Evolutionary conservation across 2,113 vertebrate genomes (phyloP).

Genomic region (Megalops atlanticus): DNA sequence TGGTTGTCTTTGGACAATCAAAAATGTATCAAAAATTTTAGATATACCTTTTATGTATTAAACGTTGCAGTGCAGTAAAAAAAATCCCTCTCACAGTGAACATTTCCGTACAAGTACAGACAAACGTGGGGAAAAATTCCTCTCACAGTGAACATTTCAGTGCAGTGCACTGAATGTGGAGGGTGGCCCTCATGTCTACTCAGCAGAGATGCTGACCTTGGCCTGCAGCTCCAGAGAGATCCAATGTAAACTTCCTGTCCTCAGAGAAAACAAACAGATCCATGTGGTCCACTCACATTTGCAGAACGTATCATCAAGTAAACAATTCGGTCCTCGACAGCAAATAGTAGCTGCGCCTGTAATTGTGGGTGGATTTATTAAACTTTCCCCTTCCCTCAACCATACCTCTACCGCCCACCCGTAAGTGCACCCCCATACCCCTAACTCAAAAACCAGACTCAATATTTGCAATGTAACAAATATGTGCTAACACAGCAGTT

Average conservation of each 20-base stretch:
- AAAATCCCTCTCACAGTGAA: too few relatives aligned
- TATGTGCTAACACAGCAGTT: too few relatives aligned
- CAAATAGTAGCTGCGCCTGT: neutral
- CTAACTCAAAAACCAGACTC: too few relatives aligned
- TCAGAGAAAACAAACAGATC: neutral
- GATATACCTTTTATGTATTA: too few relatives aligned
- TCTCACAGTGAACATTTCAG: too few relatives aligned
- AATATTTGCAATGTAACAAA: too few relatives aligned
- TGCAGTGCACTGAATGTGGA: too few relatives aligned
- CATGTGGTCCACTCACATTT: neutral
- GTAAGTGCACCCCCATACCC: too few relatives aligned
- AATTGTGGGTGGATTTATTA: neutral
- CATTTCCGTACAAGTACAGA: neutral
- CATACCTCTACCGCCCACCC: too few relatives aligned
- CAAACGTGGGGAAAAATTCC: too few relatives aligned
- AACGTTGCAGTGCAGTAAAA: neutral
- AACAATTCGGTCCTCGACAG: neutral
- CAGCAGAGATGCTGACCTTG: neutral
- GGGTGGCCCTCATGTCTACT: neutral
- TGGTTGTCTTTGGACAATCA: too few relatives aligned
- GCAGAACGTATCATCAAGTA: neutral
- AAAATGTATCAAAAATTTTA: too few relatives aligned
- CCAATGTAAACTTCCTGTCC: slow-evolving; percentile 4
- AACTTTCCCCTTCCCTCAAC: neutral
- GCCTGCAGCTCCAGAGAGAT: neutral